A percentile compares a stretch with the other conserved stretches of the same genome.
Evolutionary conservation across 2,113 vertebrate genomes (phyloP).

Genomic region (Recurvirostra avosetta): DNA sequence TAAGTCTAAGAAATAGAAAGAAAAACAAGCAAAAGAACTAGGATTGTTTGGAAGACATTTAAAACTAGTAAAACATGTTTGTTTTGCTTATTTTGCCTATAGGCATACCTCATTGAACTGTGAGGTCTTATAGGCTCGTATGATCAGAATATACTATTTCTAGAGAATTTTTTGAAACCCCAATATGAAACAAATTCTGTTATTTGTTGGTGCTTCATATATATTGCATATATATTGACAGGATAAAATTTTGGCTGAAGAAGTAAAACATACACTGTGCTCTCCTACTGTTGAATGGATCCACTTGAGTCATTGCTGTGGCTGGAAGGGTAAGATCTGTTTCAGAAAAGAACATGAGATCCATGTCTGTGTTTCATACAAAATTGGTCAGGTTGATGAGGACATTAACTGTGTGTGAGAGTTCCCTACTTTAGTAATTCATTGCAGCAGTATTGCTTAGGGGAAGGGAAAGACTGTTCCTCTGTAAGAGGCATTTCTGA

Average conservation of each 20-base stretch:
- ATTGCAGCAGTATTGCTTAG: background rate
- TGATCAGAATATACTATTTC: background rate
- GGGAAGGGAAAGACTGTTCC: background rate
- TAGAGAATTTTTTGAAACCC: background rate
- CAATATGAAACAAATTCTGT: background rate
- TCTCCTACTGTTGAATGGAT: background rate
- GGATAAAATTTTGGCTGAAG: background rate
- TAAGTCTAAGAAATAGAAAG: background rate
- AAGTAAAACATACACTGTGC: background rate
- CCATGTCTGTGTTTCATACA: background rate
- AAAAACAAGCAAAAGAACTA: background rate
- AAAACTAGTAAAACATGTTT: background rate
- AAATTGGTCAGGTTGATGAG: background rate
- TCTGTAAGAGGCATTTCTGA: background rate
- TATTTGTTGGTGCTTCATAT: background rate
- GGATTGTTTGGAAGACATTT: background rate
- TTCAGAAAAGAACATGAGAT: background rate
- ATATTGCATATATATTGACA: background rate
- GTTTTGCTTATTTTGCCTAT: background rate
- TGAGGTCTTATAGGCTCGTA: background rate
- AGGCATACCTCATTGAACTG: background rate
- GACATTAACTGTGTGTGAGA: background rate
- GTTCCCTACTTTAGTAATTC: background rate
- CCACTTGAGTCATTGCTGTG: background rate
- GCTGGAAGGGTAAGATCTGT: background rate